These are phyloP conservation scores for Aurelia sp. DNA, from an alignment of 30 jellyfish, hydroid and myxozoan genomes.

Conservation along the genomic window DNA sequence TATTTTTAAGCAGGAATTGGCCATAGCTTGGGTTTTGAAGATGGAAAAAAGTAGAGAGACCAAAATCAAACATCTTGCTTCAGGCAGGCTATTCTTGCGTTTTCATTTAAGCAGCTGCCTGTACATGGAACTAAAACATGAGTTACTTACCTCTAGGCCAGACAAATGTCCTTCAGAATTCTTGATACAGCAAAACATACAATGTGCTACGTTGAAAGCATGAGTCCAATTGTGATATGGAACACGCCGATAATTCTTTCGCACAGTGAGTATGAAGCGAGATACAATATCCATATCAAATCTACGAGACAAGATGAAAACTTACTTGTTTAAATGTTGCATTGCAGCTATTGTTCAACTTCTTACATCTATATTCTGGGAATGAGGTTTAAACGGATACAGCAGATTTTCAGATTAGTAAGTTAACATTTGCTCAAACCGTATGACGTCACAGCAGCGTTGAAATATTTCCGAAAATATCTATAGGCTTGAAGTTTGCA, in stretches of 20 bases:
- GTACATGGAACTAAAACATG: not conserved
- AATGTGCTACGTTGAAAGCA: conserved; percentile 97
- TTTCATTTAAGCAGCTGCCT: not conserved
- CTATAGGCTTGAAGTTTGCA: no score
- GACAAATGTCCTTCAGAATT: conserved; percentile 73
- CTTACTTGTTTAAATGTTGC: no score
- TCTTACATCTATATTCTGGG: no score
- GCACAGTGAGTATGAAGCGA: conserved; percentile 87
- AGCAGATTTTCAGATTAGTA: no score
- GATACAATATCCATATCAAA: conserved; percentile 89
- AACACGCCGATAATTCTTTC: conserved; percentile 97
- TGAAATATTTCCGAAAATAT: no score
- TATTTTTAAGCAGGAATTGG: not conserved
- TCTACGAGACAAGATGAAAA: conserved; percentile 20
- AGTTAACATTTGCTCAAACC: no score
- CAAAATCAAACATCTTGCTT: no score
- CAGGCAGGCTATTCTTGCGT: no score
- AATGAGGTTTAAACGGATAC: no score
- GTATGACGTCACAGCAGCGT: no score
- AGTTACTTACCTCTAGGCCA: conserved; percentile 83
- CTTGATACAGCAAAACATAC: conserved; percentile 94
- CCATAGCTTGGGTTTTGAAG: not conserved
- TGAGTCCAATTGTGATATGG: conserved; percentile 99
- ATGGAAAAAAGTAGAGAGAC: no score
- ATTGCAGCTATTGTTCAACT: no score